Evolutionary conservation across 2,113 vertebrate species (phyloP).

Genomic region (Aspidoscelis tigris): DNA sequence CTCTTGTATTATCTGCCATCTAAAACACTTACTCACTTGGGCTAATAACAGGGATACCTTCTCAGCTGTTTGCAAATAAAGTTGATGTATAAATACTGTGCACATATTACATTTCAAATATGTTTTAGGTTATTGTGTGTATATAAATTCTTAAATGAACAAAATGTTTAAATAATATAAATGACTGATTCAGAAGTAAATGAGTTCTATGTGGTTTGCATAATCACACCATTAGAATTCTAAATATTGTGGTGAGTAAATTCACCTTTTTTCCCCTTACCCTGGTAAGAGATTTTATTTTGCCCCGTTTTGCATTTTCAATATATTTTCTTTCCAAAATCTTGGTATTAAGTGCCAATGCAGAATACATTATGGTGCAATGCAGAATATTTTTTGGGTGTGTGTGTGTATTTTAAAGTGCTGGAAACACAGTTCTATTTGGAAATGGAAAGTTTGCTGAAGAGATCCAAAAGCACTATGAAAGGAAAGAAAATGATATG

Average conservation of each 20-base stretch:
- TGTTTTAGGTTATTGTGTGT: too few species aligned
- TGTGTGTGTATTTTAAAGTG: constrained; percentile 25
- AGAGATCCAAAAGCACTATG: constrained; percentile 35
- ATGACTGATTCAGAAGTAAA: not conserved
- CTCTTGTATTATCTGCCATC: too few species aligned
- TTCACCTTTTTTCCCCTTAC: constrained; percentile 7
- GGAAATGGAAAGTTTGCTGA: constrained; percentile 31
- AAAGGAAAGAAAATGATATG: constrained; percentile 21
- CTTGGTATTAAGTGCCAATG: constrained; percentile 13
- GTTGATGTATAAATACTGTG: too few species aligned
- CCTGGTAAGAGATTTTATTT: constrained; percentile 21
- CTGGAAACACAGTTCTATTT: constrained; percentile 33
- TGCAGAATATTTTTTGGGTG: not conserved
- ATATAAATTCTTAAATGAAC: too few species aligned
- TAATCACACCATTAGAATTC: not conserved
- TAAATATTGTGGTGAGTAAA: constrained; percentile 25
- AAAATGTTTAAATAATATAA: not conserved
- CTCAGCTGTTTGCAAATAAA: too few species aligned
- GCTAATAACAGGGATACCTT: too few species aligned
- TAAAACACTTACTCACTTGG: too few species aligned
- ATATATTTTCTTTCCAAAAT: constrained; percentile 8
- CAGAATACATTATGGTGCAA: not conserved
- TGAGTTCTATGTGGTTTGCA: not conserved
- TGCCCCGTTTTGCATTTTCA: constrained; percentile 7
- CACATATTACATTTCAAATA: too few species aligned